Base-by-base conservation (phyloP, 1,140 invertebrate genomes). In the Euwallacea fornicatus region DNA sequence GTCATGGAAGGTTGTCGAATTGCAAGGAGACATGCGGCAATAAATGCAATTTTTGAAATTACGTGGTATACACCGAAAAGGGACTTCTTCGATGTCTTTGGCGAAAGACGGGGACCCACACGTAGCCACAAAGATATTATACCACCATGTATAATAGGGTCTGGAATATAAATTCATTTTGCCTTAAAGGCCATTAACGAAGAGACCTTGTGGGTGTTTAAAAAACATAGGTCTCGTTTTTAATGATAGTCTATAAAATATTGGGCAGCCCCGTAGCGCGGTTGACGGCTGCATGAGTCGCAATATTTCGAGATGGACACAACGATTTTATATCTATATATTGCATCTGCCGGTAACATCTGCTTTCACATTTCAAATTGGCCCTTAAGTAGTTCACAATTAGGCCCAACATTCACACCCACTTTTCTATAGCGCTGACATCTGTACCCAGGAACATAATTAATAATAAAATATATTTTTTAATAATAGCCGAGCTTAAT, bases 211-310 rank as follows among this genome's bases (percentile, higher is more conserved):
- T 69, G 44, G 66, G 67, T 62, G 67, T 69, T 53, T 58, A 62
- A 47, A 72, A 72, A 63, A 68, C 43, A 56, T 68, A 50, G 59
- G 15, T 66, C 44, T 59, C 13, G 15, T 67, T 60, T 61, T 62
- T 66, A 67, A 67, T 71, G 54, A 64, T 66, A 50, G 64, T 50
- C 54, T 72, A 60, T 60, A 63, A 72, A 72, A 59, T 72, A 66
- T 65, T 67, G 62, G 67, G 64, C 67, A 58, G 62, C 60, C 65
- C 73, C 58, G 73, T 71, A 67, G 73, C 53, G 59, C 59, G 56
- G 70, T 72, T 72, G 71, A 72, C 74, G 71, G 74, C 71, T 75
- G 74, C 74, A 71, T 73, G 74, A 75, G 71, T 73, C 66, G 73
- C 73, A 69, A 74, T 73, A 72, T 75, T 75, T 68, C 68, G 70